These are phyloP conservation scores for Emydocephalus ijimae DNA, from an alignment of 2,113 vertebrate species.

Conservation along the genomic window DNA sequence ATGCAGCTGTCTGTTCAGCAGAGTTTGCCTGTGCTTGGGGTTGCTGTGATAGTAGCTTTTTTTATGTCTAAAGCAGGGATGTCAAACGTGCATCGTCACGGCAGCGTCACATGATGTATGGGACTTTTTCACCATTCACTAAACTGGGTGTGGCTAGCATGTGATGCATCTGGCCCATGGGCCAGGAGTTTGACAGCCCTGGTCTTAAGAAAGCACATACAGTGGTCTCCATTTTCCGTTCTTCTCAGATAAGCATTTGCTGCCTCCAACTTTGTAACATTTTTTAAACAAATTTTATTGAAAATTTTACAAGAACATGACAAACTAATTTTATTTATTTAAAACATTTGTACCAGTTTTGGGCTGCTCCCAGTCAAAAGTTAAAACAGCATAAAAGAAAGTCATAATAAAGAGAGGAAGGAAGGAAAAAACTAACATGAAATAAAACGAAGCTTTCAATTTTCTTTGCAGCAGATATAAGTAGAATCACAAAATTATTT, in stretches of 20 bases:
- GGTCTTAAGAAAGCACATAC: background rate
- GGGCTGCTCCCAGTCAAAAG: background rate
- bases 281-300: background rate
- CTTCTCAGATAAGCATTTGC: accelerated
- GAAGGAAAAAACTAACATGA: background rate
- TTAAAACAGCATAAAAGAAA: background rate
- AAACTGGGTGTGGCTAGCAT: too few species aligned
- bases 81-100: too few species aligned
- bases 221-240: background rate
- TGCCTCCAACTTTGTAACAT: constrained; percentile 5
- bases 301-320: background rate
- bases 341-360: background rate
- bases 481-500: background rate
- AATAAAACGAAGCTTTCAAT: background rate
- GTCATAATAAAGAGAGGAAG: background rate
- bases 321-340: background rate
- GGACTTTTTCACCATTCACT: too few species aligned
- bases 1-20: background rate
- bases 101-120: too few species aligned
- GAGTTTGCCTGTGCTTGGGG: background rate
- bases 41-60: constrained; percentile 12
- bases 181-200: too few species aligned
- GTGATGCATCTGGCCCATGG: too few species aligned
- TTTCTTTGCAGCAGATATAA: background rate
- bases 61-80: background rate